Conservation (phyloP, 2,888 invertebrate species). For the Hyalella azteca region DNA sequence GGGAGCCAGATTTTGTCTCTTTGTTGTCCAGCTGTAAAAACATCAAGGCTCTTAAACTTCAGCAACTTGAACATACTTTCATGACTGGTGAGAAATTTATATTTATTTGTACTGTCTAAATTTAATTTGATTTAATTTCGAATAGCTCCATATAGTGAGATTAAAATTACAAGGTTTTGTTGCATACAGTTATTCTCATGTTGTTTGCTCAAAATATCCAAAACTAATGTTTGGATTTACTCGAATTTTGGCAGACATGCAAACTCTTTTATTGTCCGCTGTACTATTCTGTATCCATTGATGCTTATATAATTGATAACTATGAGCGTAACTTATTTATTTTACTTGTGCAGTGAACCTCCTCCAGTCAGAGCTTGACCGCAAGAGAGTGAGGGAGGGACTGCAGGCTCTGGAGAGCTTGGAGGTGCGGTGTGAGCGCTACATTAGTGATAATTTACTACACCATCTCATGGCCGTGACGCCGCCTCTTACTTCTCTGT, state of each 20-base stretch:
- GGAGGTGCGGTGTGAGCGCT: conserved; percentile 20
- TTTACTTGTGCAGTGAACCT: neutral
- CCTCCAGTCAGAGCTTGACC: neutral
- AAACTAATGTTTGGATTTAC: neutral
- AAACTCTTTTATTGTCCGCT: neutral
- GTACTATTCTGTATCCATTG: neutral
- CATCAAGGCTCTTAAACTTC: conserved; percentile 2
- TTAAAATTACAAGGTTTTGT: neutral
- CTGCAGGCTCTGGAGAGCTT: neutral
- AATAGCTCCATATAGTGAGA: neutral
- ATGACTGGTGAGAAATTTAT: neutral
- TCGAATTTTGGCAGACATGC: neutral
- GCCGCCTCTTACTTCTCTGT: neutral
- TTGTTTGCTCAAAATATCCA: neutral
- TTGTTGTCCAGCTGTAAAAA: neutral
- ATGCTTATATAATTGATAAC: neutral
- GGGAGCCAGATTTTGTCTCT: neutral
- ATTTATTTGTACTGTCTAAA: neutral
- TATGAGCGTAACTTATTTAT: neutral
- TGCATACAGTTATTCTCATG: neutral
- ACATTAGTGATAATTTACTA: neutral
- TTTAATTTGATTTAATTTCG: neutral
- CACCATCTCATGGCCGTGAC: neutral
- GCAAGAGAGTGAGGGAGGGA: neutral
- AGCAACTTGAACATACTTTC: conserved; percentile 7